Conservation (phyloP, 2,888 invertebrate genomes). For the Spodoptera exigua region DNA sequence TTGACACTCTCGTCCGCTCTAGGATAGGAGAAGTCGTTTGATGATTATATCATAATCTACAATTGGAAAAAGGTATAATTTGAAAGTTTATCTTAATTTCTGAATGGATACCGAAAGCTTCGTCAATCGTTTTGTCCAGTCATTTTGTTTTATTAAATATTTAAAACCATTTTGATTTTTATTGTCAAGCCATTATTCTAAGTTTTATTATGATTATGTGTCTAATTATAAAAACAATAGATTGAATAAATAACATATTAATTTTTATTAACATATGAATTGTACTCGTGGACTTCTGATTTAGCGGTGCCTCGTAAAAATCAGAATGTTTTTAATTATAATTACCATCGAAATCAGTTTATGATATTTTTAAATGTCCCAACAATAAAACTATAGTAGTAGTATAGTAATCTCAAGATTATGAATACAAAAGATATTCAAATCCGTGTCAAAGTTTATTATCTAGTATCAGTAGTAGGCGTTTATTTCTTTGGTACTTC, state of each 20-base stretch:
- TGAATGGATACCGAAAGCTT: too few relatives aligned
- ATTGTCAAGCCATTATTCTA: background rate
- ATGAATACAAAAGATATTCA: conserved; percentile 51
- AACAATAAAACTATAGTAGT: conserved; percentile 46
- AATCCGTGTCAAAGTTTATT: conserved; percentile 48
- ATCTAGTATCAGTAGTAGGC: conserved; percentile 34
- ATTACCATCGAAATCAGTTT: conserved; percentile 30
- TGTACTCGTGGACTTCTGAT: conserved; percentile 4
- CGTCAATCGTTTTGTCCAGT: too few relatives aligned
- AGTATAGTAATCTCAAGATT: conserved; percentile 54
- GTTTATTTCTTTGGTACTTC: conserved; percentile 35
- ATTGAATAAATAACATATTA: conserved; percentile 33
- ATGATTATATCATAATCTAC: too few relatives aligned
- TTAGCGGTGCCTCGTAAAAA: conserved; percentile 4
- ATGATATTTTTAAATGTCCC: conserved; percentile 31
- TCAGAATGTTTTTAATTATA: conserved; percentile 31
- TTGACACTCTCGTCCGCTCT: too few relatives aligned
- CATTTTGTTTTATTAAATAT: too few relatives aligned
- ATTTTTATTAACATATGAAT: conserved; percentile 50
- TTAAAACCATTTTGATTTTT: background rate
- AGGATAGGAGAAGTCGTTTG: too few relatives aligned
- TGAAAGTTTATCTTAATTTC: too few relatives aligned
- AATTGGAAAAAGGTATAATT: too few relatives aligned
- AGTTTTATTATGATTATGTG: conserved; percentile 31
- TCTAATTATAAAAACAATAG: conserved; percentile 37